Conservation (phyloP, 2,797 vertebrate species). For the Betta splendens region DNA sequence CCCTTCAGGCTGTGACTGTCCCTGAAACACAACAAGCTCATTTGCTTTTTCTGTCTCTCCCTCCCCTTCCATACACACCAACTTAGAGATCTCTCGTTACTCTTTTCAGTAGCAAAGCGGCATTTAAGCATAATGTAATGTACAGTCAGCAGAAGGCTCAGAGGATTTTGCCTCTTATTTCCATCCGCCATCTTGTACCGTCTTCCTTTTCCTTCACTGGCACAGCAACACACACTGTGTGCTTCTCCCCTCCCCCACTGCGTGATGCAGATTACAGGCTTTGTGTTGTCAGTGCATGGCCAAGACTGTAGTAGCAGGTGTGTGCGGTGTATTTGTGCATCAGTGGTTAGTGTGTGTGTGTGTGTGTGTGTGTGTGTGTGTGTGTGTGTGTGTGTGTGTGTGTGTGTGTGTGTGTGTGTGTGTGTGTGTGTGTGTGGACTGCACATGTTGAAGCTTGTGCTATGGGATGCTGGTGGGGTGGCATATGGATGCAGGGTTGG, state of each 20-base stretch:
- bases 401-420: slow-evolving; percentile 36
- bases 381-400: slow-evolving; percentile 44
- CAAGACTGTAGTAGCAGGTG: slow-evolving; percentile 75
- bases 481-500: slow-evolving; percentile 84
- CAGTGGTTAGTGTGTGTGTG: slow-evolving; percentile 29
- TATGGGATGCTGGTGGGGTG: slow-evolving; percentile 61
- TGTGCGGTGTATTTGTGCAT: slow-evolving; percentile 53
- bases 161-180: slow-evolving; percentile 61
- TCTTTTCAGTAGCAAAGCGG: slow-evolving; percentile 32
- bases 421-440: slow-evolving; percentile 27
- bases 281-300: slow-evolving; percentile 79
- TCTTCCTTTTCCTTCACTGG: slow-evolving; percentile 69
- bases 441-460: slow-evolving; percentile 66
- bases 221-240: slow-evolving; percentile 67
- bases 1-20: slow-evolving; percentile 71
- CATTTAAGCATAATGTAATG: slow-evolving; percentile 51
- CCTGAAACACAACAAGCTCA: slow-evolving; percentile 71
- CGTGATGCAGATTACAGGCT: slow-evolving; percentile 80
- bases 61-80: slow-evolving; percentile 11
- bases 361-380: slow-evolving; percentile 5
- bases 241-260: slow-evolving; percentile 65
- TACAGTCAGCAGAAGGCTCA: slow-evolving; percentile 60
- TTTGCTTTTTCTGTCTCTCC: slow-evolving; percentile 25
- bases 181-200: slow-evolving; percentile 73
- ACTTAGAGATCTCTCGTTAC: slow-evolving; percentile 39